These are phyloP conservation scores for Hoplodrina blanda DNA, from an alignment of 2,888 invertebrate genomes.

Conservation along the genomic window DNA sequence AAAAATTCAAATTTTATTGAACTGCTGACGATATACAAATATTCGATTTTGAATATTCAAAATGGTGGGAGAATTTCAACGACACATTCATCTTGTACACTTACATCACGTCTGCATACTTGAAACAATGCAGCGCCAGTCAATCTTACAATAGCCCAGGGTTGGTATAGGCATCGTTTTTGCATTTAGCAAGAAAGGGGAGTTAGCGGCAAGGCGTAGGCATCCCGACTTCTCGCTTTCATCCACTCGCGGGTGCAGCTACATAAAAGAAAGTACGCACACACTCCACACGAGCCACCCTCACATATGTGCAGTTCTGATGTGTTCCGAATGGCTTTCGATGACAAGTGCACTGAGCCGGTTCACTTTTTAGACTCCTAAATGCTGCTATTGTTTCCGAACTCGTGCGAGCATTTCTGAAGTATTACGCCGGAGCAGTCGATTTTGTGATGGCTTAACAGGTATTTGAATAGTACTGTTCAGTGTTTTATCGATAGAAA, in stretches of 20 bases:
- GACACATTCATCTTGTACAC: conserved; percentile 63
- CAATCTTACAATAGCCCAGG: conserved; percentile 85
- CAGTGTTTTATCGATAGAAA: conserved; percentile 37
- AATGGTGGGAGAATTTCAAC: conserved; percentile 60
- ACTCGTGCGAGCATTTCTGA: conserved; percentile 73
- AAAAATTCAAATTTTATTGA: conserved; percentile 50
- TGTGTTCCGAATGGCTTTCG: conserved; percentile 88
- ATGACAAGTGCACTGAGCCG: conserved; percentile 86
- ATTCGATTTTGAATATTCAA: conserved; percentile 59
- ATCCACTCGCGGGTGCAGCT: conserved; percentile 84
- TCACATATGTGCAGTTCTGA: conserved; percentile 80
- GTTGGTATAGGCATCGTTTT: conserved; percentile 82
- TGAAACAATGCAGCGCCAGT: conserved; percentile 83
- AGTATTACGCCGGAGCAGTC: conserved; percentile 63
- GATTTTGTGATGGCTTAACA: conserved; percentile 41
- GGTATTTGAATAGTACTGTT: conserved; percentile 48
- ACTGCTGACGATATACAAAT: conserved; percentile 41
- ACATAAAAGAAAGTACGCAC: conserved; percentile 84
- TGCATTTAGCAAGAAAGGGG: conserved; percentile 86
- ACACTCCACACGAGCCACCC: conserved; percentile 68
- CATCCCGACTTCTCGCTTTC: conserved; percentile 85
- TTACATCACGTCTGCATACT: conserved; percentile 74
- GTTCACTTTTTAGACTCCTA: conserved; percentile 86
- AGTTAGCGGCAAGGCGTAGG: conserved; percentile 81
- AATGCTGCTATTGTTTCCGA: conserved; percentile 87